Evolutionary conservation across 2,797 vertebrate species (phyloP).

Genomic region (Enteromius fasciolatus): DNA sequence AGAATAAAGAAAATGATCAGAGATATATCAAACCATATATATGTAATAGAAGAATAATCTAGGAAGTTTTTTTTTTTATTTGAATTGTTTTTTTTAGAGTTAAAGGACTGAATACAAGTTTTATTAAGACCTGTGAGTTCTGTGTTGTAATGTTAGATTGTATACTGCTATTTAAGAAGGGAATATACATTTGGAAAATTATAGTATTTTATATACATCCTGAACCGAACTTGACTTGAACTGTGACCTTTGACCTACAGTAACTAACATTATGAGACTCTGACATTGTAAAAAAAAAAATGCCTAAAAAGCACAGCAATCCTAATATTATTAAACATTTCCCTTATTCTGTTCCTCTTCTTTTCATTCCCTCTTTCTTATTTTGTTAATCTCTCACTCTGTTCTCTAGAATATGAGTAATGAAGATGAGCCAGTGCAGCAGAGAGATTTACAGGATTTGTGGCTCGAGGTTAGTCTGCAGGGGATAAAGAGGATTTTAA

Average conservation of each 20-base stretch:
- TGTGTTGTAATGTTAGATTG: neutral
- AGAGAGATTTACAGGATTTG: slow-evolving; percentile 72
- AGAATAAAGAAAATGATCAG: neutral
- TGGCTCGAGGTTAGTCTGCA: slow-evolving; percentile 75
- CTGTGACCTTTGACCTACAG: neutral
- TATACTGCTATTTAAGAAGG: neutral
- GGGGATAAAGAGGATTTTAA: slow-evolving; percentile 76
- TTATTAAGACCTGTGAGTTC: neutral
- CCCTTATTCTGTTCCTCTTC: neutral
- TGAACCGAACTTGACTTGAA: neutral
- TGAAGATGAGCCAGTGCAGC: slow-evolving; percentile 56
- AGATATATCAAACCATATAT: neutral
- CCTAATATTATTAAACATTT: neutral
- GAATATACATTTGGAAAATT: neutral
- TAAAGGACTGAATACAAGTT: neutral
- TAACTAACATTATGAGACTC: neutral
- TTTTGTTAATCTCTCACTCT: slow-evolving; percentile 10
- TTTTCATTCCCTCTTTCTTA: neutral
- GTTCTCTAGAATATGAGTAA: slow-evolving; percentile 59
- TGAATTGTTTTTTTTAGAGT: too few relatives aligned
- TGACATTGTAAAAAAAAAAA: neutral
- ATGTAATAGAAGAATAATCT: neutral
- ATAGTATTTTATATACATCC: neutral
- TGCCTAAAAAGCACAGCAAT: neutral
- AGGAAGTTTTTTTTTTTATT: neutral